phyloP scores from a whole-genome alignment of 2,888 invertebrate genomes.

The Mythimna ferrago region DNA sequence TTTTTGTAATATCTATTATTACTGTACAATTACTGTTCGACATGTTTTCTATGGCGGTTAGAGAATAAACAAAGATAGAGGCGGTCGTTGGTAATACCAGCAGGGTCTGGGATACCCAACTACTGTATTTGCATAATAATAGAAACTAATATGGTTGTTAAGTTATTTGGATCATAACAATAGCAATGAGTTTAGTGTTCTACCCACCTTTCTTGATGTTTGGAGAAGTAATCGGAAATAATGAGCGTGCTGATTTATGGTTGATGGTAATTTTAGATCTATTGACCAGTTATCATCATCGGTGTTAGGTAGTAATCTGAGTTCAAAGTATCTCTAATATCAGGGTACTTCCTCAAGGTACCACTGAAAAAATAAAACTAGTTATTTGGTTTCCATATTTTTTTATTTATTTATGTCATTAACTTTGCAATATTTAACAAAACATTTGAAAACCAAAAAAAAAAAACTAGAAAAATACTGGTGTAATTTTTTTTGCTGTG shows the following conservation, averaged over 20 bases:
- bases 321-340: not conserved
- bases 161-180: conserved; percentile 29
- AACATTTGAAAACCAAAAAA: too few species aligned
- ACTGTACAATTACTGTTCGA: conserved; percentile 52
- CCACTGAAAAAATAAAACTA: not conserved
- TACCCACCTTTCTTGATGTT: not conserved
- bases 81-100: conserved; percentile 33
- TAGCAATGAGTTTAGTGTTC: conserved; percentile 2
- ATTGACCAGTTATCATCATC: not conserved
- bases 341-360: too few species aligned
- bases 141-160: conserved; percentile 16
- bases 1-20: conserved; percentile 59
- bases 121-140: conserved; percentile 31
- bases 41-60: conserved; percentile 37
- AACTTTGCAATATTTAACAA: too few species aligned
- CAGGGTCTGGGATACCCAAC: conserved; percentile 14
- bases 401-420: too few species aligned
- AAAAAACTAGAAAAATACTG: too few species aligned
- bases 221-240: not conserved
- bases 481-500: too few species aligned
- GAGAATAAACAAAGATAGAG: conserved; percentile 29
- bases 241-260: not conserved
- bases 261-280: not conserved
- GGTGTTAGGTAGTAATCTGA: not conserved
- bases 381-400: too few species aligned